These are phyloP conservation scores for Kryptolebias marmoratus DNA, from an alignment of 2,113 vertebrate genomes.

Conservation along the genomic window DNA sequence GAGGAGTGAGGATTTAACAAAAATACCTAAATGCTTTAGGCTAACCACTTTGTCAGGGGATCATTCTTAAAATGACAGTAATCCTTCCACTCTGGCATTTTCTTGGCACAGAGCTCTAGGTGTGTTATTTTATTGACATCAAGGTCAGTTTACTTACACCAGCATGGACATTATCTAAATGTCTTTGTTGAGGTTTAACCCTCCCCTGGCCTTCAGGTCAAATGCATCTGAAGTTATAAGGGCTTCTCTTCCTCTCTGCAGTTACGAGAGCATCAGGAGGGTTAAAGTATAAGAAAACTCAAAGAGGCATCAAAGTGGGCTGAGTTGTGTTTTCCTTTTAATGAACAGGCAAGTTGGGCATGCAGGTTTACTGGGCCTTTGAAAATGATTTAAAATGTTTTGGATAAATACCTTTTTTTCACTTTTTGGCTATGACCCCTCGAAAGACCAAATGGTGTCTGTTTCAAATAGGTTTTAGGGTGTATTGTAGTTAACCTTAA, in stretches of 20 bases:
- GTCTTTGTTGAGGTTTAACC: conserved; percentile 10
- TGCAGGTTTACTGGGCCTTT: conserved; percentile 39
- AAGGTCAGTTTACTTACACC: conserved; percentile 33
- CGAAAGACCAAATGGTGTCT: conserved; percentile 31
- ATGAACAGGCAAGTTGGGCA: conserved; percentile 26
- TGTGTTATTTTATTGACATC: conserved; percentile 23
- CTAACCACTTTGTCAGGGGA: conserved; percentile 25
- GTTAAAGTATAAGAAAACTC: conserved; percentile 10
- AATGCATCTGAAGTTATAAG: too few species aligned
- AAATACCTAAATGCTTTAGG: conserved; percentile 5
- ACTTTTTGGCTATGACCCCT: conserved; percentile 16
- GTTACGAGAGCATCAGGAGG: too few species aligned
- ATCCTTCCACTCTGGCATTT: not conserved
- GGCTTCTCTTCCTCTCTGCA: too few species aligned
- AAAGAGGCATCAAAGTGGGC: conserved; percentile 28
- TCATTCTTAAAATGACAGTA: not conserved
- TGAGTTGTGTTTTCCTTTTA: conserved; percentile 22
- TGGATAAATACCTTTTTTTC: conserved; percentile 49
- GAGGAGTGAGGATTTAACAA: conserved; percentile 23
- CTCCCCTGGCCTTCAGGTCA: too few species aligned
- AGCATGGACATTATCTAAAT: conserved; percentile 14
- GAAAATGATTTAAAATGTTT: conserved; percentile 15
- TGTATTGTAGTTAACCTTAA: conserved; percentile 39
- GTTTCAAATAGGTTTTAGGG: conserved; percentile 39
- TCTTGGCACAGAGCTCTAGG: not conserved